Base-by-base conservation (phyloP, 2,888 invertebrate species). In the Drosophila nigricruria region DNA sequence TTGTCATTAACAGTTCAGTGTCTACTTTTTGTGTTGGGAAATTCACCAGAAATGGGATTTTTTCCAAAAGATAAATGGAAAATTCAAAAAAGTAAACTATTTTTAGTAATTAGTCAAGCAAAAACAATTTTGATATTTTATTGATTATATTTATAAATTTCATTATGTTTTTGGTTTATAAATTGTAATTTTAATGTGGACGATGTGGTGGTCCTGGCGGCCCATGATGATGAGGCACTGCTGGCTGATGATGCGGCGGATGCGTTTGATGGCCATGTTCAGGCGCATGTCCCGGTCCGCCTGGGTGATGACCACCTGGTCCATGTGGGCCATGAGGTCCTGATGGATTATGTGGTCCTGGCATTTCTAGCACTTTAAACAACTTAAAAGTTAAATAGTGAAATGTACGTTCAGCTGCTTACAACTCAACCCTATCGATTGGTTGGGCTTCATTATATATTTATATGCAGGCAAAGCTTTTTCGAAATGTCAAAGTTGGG, bases 391-490 rank as follows among this genome's bases (percentile, higher is more conserved):
- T 32, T 42, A 10, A 34, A 16, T 18, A 38, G 43, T 30, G 14
- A n/a, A 57, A 43, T 20, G 36, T 53, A 42, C 36, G 40, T n/a
- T 52, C 12, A 40, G n/a, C 54, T 27, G 36, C 36, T 23, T 30
- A 38, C 38, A n/a, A 58, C 25, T 53, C n/a, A 47, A 63, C 49
- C 38, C 18, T 58, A 49, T 14, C 16, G 42, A 61, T 57, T 57
- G 32, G 36, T 16, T 12, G 36, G 36, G 32, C 23, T 34, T 32
- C 18, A 43, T n/a, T 40, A 56, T 56, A 52, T 67, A 73, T 73
- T 73, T 73, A 73, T 68, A 73, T 58, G 36, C 32, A 25, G n/a
- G 5, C 30, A 68, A 62, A 73, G 73, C 73, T 73, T 73, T 58
- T 25, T 10, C n/a, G n/a, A 14, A 30, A 54, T 23, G 32, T 14